Base-by-base conservation (phyloP, 2,888 invertebrate species). In the Phyto melanocephala region DNA sequence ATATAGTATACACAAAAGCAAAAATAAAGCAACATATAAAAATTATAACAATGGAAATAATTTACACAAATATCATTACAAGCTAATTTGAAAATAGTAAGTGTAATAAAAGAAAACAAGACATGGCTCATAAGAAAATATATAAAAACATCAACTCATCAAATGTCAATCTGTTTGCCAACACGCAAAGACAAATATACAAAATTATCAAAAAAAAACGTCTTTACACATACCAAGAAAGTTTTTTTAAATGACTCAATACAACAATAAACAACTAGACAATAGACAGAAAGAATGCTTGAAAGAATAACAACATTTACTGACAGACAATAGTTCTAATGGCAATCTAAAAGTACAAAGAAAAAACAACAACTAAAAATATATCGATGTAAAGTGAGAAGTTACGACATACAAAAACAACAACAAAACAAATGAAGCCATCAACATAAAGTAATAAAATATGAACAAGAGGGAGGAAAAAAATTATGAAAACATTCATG, bases 101-200 rank as follows among this genome's bases (percentile, higher is more conserved):
- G 63, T 72, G 58, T 71, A 79, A 72, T 79, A 81, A 75, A 58
- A 58, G 72, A 75, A 79, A 54, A 68, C 75, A 84, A 81, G 79
- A 65, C 62, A 75, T 35, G 22, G 3, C 20, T 35, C 4, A 35
- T n/a, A 42, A 1, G 5, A 28, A 1, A 10, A 22, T 8, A 60
- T 50, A 70, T 54, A 50, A 20, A 40, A 42, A 33, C 63, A 75
- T 62, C 50, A 52, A 50, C 75, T 78, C 83, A 71, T 80, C 80
- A 84, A 80, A 84, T 83, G 84, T 83, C 84, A 84, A 83, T 82
- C 40, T 82, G 40, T 80, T 74, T 62, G 47, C 79, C 80, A 62
- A 68, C 35, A 60, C 58, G 24, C 20, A 71, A 58, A 72, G 35
- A 75, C 58, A 24, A 1, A 50, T 33, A 56, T 40, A 33, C 17